Base-by-base conservation (phyloP, 2,888 invertebrate genomes). In the Ypsolopha scabrella region DNA sequence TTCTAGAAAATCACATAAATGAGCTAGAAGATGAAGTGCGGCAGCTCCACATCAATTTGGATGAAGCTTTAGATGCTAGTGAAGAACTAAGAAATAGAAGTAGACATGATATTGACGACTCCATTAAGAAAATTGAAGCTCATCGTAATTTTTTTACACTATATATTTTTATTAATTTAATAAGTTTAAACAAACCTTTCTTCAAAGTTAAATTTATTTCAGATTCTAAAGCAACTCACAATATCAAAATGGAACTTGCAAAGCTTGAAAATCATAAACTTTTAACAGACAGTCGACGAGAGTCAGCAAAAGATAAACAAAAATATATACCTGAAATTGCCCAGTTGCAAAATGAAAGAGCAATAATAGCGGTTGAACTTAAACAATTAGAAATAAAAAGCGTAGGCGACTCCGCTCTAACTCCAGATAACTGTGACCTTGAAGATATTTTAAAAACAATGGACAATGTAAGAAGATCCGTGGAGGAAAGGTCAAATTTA, bases 151-250 rank as follows among this genome's bases (percentile, higher is more conserved):
- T 37, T 36, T 34, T 7, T 7, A 7, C 8, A 43, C 24, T 24
- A 14, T 14, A 14, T 9, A 24, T 43, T 8, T 1, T 13, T 43
- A 33, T 24, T 6, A 43, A 43, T 8, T 13, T 7, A 11, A 13
- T 9, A 43, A 6, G 9, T 14, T 6, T 24, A 2, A 24, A 4
- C 24, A 11, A 39, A 39, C 6, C 13, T 24, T 53, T 48, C 35
- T 48, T 51, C 48, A 39, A 39, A 11, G 3, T 39, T 11, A n/a
- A 14, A 14, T 48, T 52, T 57, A 51, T 63, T 69, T 51, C 55
- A 86, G 86, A 85, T 59, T 81, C 85, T 1, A 80, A 67, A 62
- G 78, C 82, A 53, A 74, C 78, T n/a, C 85, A 82, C 60, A 78
- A 85, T 55, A 80, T 86, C 66, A 79, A 75, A 67, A 69, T 74